Evolutionary conservation across 2,113 vertebrate genomes (phyloP), one percentile per base, ranked within the genome.

Genomic region (Turnix velox): DNA sequence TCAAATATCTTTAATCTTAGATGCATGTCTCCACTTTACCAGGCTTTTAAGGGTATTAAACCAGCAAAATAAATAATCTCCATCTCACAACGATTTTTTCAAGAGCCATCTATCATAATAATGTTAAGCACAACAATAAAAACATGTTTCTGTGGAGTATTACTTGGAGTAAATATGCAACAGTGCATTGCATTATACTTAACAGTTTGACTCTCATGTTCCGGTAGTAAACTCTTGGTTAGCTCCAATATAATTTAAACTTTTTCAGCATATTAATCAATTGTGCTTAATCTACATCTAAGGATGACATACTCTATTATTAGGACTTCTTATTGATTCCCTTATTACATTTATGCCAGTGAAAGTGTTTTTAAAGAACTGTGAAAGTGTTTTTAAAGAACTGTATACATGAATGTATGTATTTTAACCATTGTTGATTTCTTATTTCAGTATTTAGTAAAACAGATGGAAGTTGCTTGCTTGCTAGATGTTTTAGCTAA

Each of bases 401-500:
- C 35, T 18, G 1, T 61, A 73, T 83, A 55, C 43, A 76, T 59
- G 42, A 91, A 92, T 72, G 46, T 39, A 51, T 39, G 37, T 52
- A 93, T 87, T 92, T 91, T 73, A 54, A 84, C 39, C 43, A 87
- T 72, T 59, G 18, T 58, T 95, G 59, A 66, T 72, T 84, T 85
- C 67, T 76, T 23, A 55, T 61, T 91, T 65, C 62, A 40, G 30
- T 83, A 78, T 76, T 93, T 91, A 73, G 87, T 79, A 84, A 87
- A 94, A 62, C 48, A 95, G 75, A 91, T 88, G 87, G 84, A 92
- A 62, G 48, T 46, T 39, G 66, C 62, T 93, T 77, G 30, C 83
- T 87, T 92, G 51, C 84, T 93, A 88, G 93, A 89, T 93, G 67
- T 93, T 95, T 97, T 95, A 84, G 75, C 75, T 95, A 92, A 95